These are phyloP conservation scores for Eupeodes latifasciatus DNA, from an alignment of 2,888 invertebrate species.

Conservation along the genomic window DNA sequence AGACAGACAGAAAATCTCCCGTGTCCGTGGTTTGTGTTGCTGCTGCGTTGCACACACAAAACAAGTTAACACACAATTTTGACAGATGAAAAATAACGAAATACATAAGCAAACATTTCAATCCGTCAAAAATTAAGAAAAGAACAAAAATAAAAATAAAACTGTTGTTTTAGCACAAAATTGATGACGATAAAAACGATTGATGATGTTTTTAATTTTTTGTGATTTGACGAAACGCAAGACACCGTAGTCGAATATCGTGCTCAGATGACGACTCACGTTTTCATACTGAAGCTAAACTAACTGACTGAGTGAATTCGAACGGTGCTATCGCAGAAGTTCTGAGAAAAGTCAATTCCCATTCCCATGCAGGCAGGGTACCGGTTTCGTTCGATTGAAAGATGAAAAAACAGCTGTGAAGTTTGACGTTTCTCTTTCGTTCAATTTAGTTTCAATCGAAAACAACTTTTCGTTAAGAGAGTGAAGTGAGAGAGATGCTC, in stretches of 20 bases:
- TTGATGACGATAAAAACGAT: conserved; percentile 42
- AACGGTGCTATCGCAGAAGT: conserved; percentile 53
- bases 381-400: conserved; percentile 4
- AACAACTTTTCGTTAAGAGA: conserved; percentile 43
- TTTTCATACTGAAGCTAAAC: conserved; percentile 58
- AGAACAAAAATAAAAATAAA: conserved; percentile 31
- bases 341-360: conserved; percentile 19
- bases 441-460: conserved; percentile 54
- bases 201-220: not conserved
- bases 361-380: not conserved
- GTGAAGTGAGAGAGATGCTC: not conserved
- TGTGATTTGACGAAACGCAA: conserved; percentile 34
- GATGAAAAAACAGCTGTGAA: conserved; percentile 28
- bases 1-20: conserved; percentile 64
- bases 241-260: conserved; percentile 26
- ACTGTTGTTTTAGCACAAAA: conserved; percentile 21
- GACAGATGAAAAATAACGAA: conserved; percentile 20
- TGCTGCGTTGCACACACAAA: conserved; percentile 36
- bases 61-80: conserved; percentile 5
- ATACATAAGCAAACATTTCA: conserved; percentile 8
- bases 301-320: conserved; percentile 1
- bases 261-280: conserved; percentile 53
- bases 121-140: conserved; percentile 11
- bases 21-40: not conserved
- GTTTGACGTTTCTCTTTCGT: conserved; percentile 46